Evolutionary conservation across 2,797 vertebrate species (phyloP), one percentile per base, ranked within the genome.

Genomic region (Babyrousa celebensis): DNA sequence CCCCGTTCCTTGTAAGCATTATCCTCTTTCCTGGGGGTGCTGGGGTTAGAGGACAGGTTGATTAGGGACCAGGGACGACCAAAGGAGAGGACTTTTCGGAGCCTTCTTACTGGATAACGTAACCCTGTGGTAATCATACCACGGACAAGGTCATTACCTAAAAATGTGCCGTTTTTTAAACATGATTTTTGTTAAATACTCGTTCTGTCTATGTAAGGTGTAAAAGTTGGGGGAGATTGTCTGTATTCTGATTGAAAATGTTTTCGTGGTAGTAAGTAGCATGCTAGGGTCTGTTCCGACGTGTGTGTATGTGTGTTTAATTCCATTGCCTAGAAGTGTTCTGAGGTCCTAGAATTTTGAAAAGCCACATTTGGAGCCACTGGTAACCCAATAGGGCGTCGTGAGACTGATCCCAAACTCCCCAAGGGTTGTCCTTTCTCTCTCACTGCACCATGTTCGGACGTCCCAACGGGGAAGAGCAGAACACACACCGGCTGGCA

Each of bases 301-400:
- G 21, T 68, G 17, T 54, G 71, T 85, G 25, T 29, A 23, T 74
- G 15, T 62, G 9, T 48, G 43, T 84, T 87, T 29, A 77, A 95
- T 97, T 95, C 85, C 77, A 43, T 83, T 97, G 68, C 12, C 52
- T 78, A 25, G 96, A 96, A 67, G 79, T 92, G 89, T 96, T 96
- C 86, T 84, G 88, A 92, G 86, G 60, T 70, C 25, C 29, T 79
- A 5, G 92, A 79, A 88, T 65, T 97, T 63, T 43, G 72, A 60
- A 97, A 91, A 80, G 52, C 77, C 82, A 71, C 65, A 82, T 97
- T 96, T 75, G 88, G 67, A 92, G 85, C 80, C 74, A 63, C 23
- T 15, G n/a, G 16, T 60, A 32, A 48, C 48, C 15, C 52, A 9
- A 0, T 40, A 96, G 67, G 84, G 58, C 17, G 87, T 52, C 40